phyloP scores from a whole-genome alignment of 1,140 invertebrate genomes.

The Drosophila triauraria region DNA sequence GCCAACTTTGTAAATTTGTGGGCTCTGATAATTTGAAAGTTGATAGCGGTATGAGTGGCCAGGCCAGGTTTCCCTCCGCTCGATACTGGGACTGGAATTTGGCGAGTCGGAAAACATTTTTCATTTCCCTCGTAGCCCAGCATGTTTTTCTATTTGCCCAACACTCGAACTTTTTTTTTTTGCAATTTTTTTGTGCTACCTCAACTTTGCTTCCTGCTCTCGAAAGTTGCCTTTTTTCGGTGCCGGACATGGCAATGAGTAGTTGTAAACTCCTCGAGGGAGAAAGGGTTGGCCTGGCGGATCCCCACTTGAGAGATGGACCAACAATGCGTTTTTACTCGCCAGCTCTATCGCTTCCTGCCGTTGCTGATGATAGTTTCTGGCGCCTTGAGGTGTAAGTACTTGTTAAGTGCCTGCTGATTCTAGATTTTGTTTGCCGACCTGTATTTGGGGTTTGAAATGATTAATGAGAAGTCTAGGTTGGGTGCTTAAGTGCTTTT shows the following conservation, averaged over 20 bases:
- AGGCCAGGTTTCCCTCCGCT: not conserved
- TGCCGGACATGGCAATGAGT: constrained; percentile 38
- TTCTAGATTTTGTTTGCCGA: not conserved
- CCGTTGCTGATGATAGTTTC: constrained; percentile 15
- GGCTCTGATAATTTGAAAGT: constrained; percentile 58
- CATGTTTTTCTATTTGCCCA: constrained; percentile 49
- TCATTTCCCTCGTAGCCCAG: constrained; percentile 37
- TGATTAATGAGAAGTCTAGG: constrained; percentile 11
- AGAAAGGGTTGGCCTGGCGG: not conserved
- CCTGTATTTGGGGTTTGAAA: not conserved
- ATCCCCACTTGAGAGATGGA: constrained; percentile 35
- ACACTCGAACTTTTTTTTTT: constrained; percentile 40
- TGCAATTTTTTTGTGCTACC: constrained; percentile 13
- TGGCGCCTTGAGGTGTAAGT: constrained; percentile 24
- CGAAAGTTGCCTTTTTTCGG: constrained; percentile 27
- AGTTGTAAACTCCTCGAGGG: constrained; percentile 29
- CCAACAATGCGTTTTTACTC: constrained; percentile 35
- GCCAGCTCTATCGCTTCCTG: constrained; percentile 3
- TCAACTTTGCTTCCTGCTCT: constrained; percentile 41
- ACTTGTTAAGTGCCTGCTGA: constrained; percentile 35
- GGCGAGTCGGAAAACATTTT: constrained; percentile 30
- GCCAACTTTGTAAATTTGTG: constrained; percentile 53
- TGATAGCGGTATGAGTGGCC: constrained; percentile 21
- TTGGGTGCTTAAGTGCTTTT: not conserved
- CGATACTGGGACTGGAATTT: not conserved